Conservation (phyloP, 2,113 vertebrate species). For the Ophthalmotilapia sp. region DNA sequence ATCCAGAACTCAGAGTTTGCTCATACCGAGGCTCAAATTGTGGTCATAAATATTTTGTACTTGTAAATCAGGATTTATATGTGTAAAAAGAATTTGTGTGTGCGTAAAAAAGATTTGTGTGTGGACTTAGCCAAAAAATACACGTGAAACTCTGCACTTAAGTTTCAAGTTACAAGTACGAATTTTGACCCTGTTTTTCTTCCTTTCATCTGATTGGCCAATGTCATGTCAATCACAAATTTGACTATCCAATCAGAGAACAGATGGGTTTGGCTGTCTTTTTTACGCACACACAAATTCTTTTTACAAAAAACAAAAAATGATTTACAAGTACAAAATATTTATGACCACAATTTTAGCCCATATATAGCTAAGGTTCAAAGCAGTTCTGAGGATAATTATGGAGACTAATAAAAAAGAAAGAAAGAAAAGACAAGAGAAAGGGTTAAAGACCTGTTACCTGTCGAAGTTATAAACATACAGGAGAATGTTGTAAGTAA, state of each 20-base stretch:
- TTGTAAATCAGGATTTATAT: neutral
- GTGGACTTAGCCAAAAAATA: neutral
- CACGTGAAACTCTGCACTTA: neutral
- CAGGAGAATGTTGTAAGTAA: neutral
- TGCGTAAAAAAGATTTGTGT: neutral
- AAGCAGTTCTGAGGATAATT: neutral
- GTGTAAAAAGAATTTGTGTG: neutral
- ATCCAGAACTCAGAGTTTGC: neutral
- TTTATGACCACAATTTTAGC: neutral
- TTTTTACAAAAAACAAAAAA: neutral
- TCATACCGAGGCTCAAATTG: neutral
- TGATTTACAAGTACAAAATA: neutral
- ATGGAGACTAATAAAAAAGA: neutral
- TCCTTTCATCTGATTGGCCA: neutral
- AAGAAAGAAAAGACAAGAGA: neutral
- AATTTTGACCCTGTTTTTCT: neutral
- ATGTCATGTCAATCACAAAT: neutral
- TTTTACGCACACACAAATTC: neutral
- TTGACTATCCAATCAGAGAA: neutral
- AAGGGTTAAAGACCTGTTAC: neutral
- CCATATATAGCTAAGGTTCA: neutral
- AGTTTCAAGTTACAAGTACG: neutral
- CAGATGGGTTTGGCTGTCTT: neutral
- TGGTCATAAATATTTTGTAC: neutral
- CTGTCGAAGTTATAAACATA: neutral